Conservation (phyloP, 2,888 invertebrate species). For the Melanchra persicariae region DNA sequence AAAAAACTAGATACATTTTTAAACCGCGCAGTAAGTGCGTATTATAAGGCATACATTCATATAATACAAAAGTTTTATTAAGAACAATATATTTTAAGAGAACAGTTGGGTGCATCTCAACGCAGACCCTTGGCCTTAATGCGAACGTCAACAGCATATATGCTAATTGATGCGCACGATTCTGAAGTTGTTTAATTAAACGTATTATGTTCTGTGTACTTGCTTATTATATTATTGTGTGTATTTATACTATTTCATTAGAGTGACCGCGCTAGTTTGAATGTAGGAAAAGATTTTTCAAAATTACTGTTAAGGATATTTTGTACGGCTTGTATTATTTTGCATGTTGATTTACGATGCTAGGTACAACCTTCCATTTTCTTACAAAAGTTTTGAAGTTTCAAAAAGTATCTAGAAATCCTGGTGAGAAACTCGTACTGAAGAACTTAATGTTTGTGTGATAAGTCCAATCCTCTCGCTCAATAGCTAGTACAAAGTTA, state of each 20-base stretch:
- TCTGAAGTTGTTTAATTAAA: constrained; percentile 63
- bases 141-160: constrained; percentile 71
- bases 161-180: constrained; percentile 68
- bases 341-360: background rate
- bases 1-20: background rate
- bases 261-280: background rate
- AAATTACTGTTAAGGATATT: constrained; percentile 3
- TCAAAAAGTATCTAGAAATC: too few relatives aligned
- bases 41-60: too few relatives aligned
- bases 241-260: constrained; percentile 20
- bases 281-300: background rate
- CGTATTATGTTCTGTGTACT: constrained; percentile 47
- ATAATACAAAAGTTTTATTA: constrained; percentile 48
- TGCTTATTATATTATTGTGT: constrained; percentile 34
- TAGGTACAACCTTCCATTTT: too few relatives aligned
- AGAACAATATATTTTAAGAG: constrained; percentile 49
- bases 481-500: background rate
- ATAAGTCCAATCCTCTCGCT: background rate
- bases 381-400: background rate
- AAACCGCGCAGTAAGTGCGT: background rate
- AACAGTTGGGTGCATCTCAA: constrained; percentile 58
- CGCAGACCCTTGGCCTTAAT: constrained; percentile 80
- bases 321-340: too few relatives aligned
- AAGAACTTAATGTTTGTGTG: background rate
- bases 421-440: background rate